Conservation (phyloP, 2,797 vertebrate species). For the Enteromius paludinosus region DNA sequence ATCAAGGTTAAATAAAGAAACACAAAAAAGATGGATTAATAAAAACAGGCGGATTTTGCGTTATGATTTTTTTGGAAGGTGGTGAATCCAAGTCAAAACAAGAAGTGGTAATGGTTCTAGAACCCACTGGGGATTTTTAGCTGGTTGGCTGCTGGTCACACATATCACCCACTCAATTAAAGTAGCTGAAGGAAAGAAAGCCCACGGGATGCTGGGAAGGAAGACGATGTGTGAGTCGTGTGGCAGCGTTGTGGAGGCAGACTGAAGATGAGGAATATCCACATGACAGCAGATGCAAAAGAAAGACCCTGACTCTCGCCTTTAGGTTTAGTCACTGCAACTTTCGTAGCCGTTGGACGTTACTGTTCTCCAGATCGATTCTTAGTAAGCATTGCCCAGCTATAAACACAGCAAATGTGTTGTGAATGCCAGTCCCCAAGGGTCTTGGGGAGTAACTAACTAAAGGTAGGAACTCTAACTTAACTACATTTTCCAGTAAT, state of each 20-base stretch:
- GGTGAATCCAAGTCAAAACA: background rate
- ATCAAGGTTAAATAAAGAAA: constrained; percentile 21
- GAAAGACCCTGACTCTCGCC: constrained; percentile 40
- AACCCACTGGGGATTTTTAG: constrained; percentile 7
- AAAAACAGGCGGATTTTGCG: background rate
- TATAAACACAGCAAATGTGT: constrained; percentile 8
- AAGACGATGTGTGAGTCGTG: constrained; percentile 57
- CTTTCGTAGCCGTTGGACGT: background rate
- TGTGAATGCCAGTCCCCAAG: constrained; percentile 10
- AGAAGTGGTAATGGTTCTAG: background rate
- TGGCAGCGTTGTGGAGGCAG: constrained; percentile 44
- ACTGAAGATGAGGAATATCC: constrained; percentile 52
- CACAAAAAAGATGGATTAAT: background rate
- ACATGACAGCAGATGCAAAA: constrained; percentile 54
- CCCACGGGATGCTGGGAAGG: constrained; percentile 46
- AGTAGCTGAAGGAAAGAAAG: constrained; percentile 38
- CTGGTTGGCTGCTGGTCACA: constrained; percentile 37
- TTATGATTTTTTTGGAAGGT: background rate
- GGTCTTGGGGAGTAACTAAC: background rate
- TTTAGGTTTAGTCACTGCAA: constrained; percentile 34
- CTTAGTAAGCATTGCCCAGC: constrained; percentile 4
- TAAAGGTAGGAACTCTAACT: background rate
- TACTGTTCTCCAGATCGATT: constrained; percentile 8
- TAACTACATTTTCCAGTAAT: background rate
- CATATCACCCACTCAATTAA: constrained; percentile 45